Conservation (phyloP, 2,888 invertebrate genomes). For the Heliconius ismenius region DNA sequence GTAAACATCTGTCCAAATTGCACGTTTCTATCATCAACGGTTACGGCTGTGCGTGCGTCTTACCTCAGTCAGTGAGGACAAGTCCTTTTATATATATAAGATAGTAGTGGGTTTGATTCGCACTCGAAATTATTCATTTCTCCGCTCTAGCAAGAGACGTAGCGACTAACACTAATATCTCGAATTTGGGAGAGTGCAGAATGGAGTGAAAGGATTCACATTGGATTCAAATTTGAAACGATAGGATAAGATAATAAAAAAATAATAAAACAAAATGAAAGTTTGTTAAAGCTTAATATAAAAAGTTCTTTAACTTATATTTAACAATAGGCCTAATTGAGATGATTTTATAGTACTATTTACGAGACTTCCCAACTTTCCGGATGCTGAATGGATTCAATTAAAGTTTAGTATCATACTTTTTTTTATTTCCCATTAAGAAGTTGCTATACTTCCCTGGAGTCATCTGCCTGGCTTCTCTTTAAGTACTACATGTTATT, state of each 20-base stretch:
- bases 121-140: too few relatives aligned
- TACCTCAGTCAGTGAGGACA: too few relatives aligned
- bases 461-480: constrained; percentile 25
- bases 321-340: constrained; percentile 3
- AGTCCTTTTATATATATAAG: too few relatives aligned
- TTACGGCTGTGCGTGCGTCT: too few relatives aligned
- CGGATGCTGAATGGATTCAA: constrained; percentile 27
- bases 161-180: too few relatives aligned
- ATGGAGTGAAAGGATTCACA: not conserved
- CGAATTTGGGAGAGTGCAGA: too few relatives aligned
- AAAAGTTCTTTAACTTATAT: not conserved
- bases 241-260: not conserved
- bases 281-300: not conserved
- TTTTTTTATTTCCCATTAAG: constrained; percentile 9
- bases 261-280: not conserved
- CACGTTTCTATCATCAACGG: too few relatives aligned
- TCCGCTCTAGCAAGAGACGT: too few relatives aligned
- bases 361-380: constrained; percentile 4
- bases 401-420: constrained; percentile 25
- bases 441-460: constrained; percentile 17
- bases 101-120: too few relatives aligned
- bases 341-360: constrained; percentile 6
- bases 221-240: not conserved
- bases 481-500: not conserved
- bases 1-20: too few relatives aligned